Evolutionary conservation across 2,797 vertebrate species (phyloP).

Genomic region (Oreochromis grahami): DNA sequence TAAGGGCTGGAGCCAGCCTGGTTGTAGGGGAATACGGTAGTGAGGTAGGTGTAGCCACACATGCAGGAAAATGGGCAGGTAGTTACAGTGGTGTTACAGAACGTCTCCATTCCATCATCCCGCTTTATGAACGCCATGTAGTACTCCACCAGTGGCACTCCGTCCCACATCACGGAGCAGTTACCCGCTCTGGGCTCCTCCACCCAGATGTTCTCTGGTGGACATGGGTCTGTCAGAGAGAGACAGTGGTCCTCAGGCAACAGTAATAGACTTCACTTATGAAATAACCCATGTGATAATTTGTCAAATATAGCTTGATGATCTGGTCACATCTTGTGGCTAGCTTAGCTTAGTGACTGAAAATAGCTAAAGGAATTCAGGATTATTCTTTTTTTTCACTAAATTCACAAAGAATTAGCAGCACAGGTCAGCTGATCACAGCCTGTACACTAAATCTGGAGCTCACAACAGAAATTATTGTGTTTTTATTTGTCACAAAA

Average conservation of each 20-base stretch:
- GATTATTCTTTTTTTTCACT: neutral
- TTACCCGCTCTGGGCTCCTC: constrained; percentile 75
- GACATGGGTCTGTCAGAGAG: constrained; percentile 82
- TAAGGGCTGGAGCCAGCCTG: constrained; percentile 82
- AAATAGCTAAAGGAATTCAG: neutral
- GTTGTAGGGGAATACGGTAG: constrained; percentile 88
- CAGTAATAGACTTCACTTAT: neutral
- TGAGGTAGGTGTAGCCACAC: constrained; percentile 90
- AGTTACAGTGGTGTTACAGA: constrained; percentile 85
- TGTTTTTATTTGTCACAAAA: neutral
- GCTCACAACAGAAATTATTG: neutral
- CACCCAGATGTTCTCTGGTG: constrained; percentile 76
- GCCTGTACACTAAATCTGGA: neutral
- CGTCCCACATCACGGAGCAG: constrained; percentile 82
- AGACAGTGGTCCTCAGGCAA: neutral
- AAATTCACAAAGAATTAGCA: neutral
- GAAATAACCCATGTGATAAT: neutral
- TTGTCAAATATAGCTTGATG: neutral
- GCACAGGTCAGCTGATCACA: neutral
- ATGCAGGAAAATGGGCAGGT: constrained; percentile 79
- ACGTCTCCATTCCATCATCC: constrained; percentile 83
- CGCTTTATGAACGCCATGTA: constrained; percentile 88
- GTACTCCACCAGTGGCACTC: constrained; percentile 74
- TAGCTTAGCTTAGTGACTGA: neutral
- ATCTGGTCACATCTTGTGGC: neutral